Percentiles rank a stretch among this genome's conserved stretches.
Conservation (phyloP, 1,140 invertebrate genomes). For the Cotesia typhae region DNA sequence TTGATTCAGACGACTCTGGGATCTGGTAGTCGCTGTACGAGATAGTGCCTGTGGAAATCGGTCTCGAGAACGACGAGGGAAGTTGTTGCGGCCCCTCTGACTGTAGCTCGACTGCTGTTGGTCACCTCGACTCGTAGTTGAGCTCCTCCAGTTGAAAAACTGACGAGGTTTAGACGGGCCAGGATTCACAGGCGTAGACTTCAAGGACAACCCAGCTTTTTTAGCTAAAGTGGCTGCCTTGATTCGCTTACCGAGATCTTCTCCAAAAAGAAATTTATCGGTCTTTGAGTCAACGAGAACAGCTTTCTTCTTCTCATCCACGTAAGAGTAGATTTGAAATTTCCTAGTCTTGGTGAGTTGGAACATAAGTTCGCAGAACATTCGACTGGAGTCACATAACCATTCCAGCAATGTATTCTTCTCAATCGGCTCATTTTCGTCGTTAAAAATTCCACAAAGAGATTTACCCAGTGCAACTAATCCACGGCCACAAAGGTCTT, state of each 20-base stretch:
- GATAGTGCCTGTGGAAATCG: too few relatives aligned
- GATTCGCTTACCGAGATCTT: slow-evolving; percentile 34
- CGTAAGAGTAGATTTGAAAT: too few relatives aligned
- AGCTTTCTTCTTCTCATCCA: too few relatives aligned
- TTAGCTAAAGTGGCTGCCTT: slow-evolving; percentile 35
- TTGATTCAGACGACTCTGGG: too few relatives aligned
- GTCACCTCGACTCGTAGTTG: slow-evolving; percentile 24
- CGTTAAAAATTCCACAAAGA: slow-evolving; percentile 10
- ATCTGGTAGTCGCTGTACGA: too few relatives aligned
- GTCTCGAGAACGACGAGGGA: neutral
- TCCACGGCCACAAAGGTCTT: slow-evolving; percentile 24
- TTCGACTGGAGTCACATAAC: slow-evolving; percentile 35
- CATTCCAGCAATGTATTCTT: slow-evolving; percentile 16
- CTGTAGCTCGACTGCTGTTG: neutral
- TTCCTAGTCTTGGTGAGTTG: too few relatives aligned
- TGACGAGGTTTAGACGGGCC: neutral
- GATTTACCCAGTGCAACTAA: slow-evolving; percentile 25
- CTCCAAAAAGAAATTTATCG: too few relatives aligned
- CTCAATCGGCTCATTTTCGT: slow-evolving; percentile 12
- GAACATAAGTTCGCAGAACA: too few relatives aligned
- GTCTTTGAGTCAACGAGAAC: too few relatives aligned
- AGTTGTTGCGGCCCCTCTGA: neutral
- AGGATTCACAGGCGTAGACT: slow-evolving; percentile 20
- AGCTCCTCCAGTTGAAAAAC: slow-evolving; percentile 39
- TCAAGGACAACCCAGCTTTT: slow-evolving; percentile 33